phyloP scores from a whole-genome alignment of 2,113 vertebrate species.

The Micronycteris hirsuta region DNA sequence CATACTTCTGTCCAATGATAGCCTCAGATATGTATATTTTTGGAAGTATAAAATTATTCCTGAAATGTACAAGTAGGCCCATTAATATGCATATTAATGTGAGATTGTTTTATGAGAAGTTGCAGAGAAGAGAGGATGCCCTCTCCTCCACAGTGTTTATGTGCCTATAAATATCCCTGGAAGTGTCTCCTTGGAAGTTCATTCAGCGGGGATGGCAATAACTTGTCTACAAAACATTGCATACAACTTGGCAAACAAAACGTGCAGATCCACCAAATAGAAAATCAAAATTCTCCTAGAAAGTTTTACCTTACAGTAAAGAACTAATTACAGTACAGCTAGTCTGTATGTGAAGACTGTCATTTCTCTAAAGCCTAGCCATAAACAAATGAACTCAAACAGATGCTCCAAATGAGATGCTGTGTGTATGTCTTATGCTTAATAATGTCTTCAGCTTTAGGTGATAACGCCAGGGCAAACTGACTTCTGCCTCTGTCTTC shows the following conservation, averaged over 20 bases:
- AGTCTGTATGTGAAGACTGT: conserved; percentile 49
- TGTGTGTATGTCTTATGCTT: background rate
- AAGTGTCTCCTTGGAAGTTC: background rate
- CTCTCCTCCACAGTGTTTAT: background rate
- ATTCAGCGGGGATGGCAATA: background rate
- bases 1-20: background rate
- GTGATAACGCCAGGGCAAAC: background rate
- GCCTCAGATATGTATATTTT: background rate
- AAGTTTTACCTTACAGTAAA: conserved; percentile 49
- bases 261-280: background rate
- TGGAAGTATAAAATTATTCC: background rate
- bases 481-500: conserved; percentile 13
- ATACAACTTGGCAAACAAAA: conserved; percentile 9
- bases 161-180: background rate
- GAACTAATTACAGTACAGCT: conserved; percentile 22
- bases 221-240: conserved; percentile 29
- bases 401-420: conserved; percentile 21
- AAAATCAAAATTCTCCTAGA: conserved; percentile 10
- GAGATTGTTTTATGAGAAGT: background rate
- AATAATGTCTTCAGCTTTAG: conserved; percentile 23
- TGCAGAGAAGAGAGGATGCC: background rate
- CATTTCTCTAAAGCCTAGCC: conserved; percentile 27
- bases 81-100: background rate
- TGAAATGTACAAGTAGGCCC: background rate
- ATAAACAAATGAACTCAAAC: conserved; percentile 35